A percentile compares a stretch with the other conserved stretches of the same genome.
These are phyloP conservation scores for Polietes domitor DNA, from an alignment of 2,888 invertebrate genomes.

Conservation along the genomic window DNA sequence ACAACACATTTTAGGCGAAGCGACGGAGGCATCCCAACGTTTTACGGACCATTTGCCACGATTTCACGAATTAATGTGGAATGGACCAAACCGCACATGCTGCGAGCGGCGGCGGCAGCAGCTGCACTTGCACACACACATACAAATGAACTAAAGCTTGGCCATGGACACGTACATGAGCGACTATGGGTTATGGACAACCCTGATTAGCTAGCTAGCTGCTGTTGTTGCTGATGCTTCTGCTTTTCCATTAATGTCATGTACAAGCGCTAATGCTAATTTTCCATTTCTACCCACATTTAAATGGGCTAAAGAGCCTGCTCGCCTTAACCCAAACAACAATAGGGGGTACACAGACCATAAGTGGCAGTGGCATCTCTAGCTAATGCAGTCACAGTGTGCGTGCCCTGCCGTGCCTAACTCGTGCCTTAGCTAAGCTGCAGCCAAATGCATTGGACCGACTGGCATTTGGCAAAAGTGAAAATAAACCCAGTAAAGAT, in stretches of 20 bases:
- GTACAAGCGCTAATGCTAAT: conserved; percentile 12
- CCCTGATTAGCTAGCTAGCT: neutral
- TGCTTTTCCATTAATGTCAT: conserved; percentile 24
- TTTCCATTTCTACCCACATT: conserved; percentile 11
- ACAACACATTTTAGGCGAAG: too few relatives aligned
- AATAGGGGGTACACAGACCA: neutral
- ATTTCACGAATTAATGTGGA: neutral
- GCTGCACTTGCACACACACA: neutral
- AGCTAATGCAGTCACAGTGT: neutral
- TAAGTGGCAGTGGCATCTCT: neutral
- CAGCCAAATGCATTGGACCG: neutral
- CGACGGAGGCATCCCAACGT: neutral
- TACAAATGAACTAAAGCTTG: neutral
- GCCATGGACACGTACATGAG: neutral
- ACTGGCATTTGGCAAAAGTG: neutral
- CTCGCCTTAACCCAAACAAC: neutral
- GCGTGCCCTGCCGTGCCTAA: neutral
- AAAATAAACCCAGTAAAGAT: neutral
- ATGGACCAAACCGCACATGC: conserved; percentile 1
- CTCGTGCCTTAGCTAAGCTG: neutral
- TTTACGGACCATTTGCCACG: neutral
- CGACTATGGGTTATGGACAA: neutral
- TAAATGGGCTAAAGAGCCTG: conserved; percentile 12
- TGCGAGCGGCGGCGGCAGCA: too few relatives aligned
- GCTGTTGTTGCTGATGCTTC: too few relatives aligned